These are phyloP conservation scores for Serrognathus titanus DNA, from an alignment of 2,888 invertebrate genomes.

Conservation along the genomic window DNA sequence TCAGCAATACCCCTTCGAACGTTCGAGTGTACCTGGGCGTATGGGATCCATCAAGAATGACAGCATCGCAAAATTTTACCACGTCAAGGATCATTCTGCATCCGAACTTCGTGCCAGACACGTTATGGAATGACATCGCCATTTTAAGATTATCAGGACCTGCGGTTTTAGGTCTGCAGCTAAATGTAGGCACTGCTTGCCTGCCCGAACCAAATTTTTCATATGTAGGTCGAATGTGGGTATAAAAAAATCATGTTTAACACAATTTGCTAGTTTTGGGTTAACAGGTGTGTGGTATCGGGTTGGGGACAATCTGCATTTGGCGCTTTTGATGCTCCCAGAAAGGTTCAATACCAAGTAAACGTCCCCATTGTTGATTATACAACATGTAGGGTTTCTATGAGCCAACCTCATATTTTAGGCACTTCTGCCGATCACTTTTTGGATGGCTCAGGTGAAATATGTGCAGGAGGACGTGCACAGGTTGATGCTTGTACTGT, in stretches of 20 bases:
- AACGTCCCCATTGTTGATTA: conserved; percentile 68
- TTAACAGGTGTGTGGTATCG: conserved; percentile 58
- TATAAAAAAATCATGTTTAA: not conserved
- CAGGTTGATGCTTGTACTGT: conserved; percentile 40
- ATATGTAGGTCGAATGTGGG: conserved; percentile 31
- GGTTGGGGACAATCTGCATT: conserved; percentile 89
- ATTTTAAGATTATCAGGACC: conserved; percentile 56
- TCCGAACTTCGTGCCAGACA: conserved; percentile 65
- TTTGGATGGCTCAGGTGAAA: conserved; percentile 38
- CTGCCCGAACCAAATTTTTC: conserved; percentile 50
- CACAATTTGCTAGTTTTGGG: not conserved
- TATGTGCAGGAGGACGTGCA: conserved; percentile 43
- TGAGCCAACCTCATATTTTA: conserved; percentile 30
- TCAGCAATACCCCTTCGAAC: conserved; percentile 19
- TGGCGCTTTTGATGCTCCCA: conserved; percentile 42
- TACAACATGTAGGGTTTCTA: conserved; percentile 44
- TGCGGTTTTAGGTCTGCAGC: conserved; percentile 55
- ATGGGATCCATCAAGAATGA: conserved; percentile 19
- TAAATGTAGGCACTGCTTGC: conserved; percentile 63
- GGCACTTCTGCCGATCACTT: conserved; percentile 37
- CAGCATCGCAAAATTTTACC: conserved; percentile 21
- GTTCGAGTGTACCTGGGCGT: conserved; percentile 29
- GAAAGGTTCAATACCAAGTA: conserved; percentile 68
- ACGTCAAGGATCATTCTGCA: conserved; percentile 44
- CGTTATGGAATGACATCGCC: conserved; percentile 79